A percentile compares a stretch with the other conserved stretches of the same genome.
Evolutionary conservation across 2,113 vertebrate species (phyloP).

Genomic region (Melanotaenia duboulayi): DNA sequence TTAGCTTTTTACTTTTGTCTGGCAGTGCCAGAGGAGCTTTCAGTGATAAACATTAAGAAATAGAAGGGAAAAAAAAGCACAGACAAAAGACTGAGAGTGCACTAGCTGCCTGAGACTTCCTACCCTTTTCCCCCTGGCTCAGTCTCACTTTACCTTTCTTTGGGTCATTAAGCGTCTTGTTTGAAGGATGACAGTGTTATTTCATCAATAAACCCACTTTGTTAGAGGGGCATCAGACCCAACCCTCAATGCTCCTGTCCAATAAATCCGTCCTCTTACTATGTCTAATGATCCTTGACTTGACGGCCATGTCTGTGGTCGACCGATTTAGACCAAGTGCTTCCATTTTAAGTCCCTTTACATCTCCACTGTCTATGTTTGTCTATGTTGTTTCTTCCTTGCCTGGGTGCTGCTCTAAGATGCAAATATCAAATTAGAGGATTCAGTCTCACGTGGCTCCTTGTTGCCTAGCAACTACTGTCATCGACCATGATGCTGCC

Average conservation of each 20-base stretch:
- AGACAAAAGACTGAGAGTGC: background rate
- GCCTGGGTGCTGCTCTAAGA: conserved; percentile 47
- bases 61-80: background rate
- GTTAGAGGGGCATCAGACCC: background rate
- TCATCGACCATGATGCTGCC: conserved; percentile 69
- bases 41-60: background rate
- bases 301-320: background rate
- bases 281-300: conserved; percentile 17
- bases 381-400: conserved; percentile 23
- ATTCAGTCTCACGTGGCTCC: conserved; percentile 67
- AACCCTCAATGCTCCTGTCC: conserved; percentile 12
- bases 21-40: background rate
- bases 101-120: background rate
- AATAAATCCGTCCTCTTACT: conserved; percentile 23
- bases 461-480: conserved; percentile 83
- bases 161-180: background rate
- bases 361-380: conserved; percentile 22
- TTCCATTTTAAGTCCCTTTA: conserved; percentile 41
- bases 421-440: conserved; percentile 78
- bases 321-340: conserved; percentile 25
- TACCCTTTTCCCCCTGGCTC: background rate
- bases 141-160: background rate
- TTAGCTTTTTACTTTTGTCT: too few species aligned
- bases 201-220: conserved; percentile 33
- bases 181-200: conserved; percentile 8